Base-by-base conservation (phyloP, 2,888 invertebrate species). In the Cartodere bifasciata region DNA sequence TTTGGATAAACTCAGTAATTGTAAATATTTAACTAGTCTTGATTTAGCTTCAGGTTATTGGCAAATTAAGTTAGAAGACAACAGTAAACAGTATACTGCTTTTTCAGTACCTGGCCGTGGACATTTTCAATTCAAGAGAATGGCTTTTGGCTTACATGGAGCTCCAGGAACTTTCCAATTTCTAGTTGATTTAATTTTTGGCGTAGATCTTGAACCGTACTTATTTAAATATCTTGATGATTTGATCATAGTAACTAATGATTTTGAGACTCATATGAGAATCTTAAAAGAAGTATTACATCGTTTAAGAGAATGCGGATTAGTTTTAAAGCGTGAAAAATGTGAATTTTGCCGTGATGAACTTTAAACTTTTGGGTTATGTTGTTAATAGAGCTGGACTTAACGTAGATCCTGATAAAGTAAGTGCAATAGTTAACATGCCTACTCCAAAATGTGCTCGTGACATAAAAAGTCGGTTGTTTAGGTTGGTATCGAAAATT, bases 301-400 rank as follows among this genome's bases (percentile, higher is more conserved):
- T 2, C 16, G 32, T 1, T 25, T 42, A 7, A 36, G 32, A 23
- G 10, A 21, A 1, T 36, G 34, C 12, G 27, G 25, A 9, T 21
- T 39, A 13, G 39, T 35, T 16, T 11, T 22, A 22, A 29, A 23
- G 22, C n/a, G n/a, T n/a, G n/a, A 29, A 3, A 16, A 21, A 23
- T 29, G 27, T 40, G 4, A 35, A 31, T 34, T 27, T 30, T 11
- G 33, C 36, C 10, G 33, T 35, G 16, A 30, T 31, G 26, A 29
- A 32, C 28, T 37, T n/a, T 11, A 27, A 28, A 14, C 34, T 25
- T n/a, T 20, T 37, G 12, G 33, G 36, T 28, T 17, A 14, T 13
- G 11, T 31, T 4, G 20, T 27, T 9, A 26, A 32, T 23, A 16
- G 28, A 11, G 16, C 12, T 7, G 34, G 34, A 12, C 20, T 30